A percentile compares a stretch with the other conserved stretches of the same genome.
Evolutionary conservation across 2,888 invertebrate genomes (phyloP).

Genomic region (Cerceris ruficornis): DNA sequence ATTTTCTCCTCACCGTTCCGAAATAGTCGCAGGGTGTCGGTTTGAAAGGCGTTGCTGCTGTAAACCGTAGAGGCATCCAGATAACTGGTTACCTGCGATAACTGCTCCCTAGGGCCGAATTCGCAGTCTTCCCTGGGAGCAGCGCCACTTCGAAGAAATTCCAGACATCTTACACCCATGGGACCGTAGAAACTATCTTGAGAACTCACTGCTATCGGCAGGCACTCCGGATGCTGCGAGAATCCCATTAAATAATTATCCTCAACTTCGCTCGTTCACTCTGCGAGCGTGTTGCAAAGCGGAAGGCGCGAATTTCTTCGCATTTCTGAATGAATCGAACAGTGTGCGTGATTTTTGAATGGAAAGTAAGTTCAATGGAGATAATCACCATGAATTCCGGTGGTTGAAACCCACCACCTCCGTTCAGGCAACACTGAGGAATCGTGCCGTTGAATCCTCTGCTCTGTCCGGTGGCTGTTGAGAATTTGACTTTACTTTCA

Average conservation of each 20-base stretch:
- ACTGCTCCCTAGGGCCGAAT: conserved; percentile 92
- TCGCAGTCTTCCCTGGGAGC: conserved; percentile 91
- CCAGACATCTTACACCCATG: conserved; percentile 89
- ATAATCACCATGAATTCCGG: conserved; percentile 84
- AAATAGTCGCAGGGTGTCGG: conserved; percentile 89
- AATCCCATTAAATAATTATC: conserved; percentile 6
- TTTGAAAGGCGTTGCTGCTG: conserved; percentile 87
- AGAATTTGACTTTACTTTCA: background rate
- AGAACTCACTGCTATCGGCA: conserved; percentile 89
- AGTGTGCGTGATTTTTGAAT: background rate
- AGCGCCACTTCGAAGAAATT: conserved; percentile 92
- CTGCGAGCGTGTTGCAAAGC: too few relatives aligned
- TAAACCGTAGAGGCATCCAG: conserved; percentile 93
- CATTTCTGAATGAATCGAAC: background rate
- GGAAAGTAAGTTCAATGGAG: background rate
- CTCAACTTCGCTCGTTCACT: background rate
- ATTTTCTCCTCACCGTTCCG: conserved; percentile 84
- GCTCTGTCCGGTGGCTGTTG: conserved; percentile 86
- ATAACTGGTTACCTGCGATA: conserved; percentile 92
- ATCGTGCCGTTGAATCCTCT: conserved; percentile 90
- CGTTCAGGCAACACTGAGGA: conserved; percentile 88
- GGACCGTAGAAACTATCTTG: conserved; percentile 89
- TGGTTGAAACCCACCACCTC: conserved; percentile 85
- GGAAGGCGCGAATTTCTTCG: too few relatives aligned
- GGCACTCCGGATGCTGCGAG: conserved; percentile 91